A percentile compares a stretch with the other conserved stretches of the same genome.
These are phyloP conservation scores for Halisarca cf. caerulea DNA, from an alignment of 37 sponge, comb jelly and placozoan species.

Conservation along the genomic window DNA sequence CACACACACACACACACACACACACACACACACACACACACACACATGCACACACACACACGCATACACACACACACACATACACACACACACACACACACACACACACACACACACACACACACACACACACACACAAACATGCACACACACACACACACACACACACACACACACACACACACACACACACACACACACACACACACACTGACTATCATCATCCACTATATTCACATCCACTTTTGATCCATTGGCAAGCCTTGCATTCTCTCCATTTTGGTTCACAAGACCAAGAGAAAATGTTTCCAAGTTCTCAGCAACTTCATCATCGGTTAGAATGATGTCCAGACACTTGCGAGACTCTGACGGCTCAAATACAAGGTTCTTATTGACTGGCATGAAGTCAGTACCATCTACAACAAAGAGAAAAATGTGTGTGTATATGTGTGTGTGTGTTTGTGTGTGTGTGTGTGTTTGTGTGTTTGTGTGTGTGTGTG, in stretches of 20 bases:
- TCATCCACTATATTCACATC: constrained; percentile 1
- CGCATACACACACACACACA: background rate
- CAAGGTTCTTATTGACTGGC: background rate
- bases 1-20: constrained; percentile 21
- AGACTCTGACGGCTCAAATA: background rate
- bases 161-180: background rate
- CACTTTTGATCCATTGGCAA: background rate
- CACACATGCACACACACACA: constrained; percentile 10
- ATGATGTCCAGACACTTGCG: background rate
- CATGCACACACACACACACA: background rate
- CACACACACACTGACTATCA: constrained; percentile 2
- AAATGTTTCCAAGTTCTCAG: background rate
- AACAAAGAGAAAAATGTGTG: background rate
- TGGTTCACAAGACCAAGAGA: background rate
- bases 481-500: too few species aligned
- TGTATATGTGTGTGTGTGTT: too few species aligned
- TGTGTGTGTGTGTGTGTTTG: too few species aligned
- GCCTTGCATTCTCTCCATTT: background rate
- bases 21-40: constrained; percentile 5
- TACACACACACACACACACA: background rate
- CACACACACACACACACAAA: background rate
- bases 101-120: background rate
- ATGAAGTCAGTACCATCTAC: constrained; percentile 19
- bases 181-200: background rate
- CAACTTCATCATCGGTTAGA: background rate